phyloP scores from a whole-genome alignment of 1,140 invertebrate genomes.

The Sinella curviseta region DNA sequence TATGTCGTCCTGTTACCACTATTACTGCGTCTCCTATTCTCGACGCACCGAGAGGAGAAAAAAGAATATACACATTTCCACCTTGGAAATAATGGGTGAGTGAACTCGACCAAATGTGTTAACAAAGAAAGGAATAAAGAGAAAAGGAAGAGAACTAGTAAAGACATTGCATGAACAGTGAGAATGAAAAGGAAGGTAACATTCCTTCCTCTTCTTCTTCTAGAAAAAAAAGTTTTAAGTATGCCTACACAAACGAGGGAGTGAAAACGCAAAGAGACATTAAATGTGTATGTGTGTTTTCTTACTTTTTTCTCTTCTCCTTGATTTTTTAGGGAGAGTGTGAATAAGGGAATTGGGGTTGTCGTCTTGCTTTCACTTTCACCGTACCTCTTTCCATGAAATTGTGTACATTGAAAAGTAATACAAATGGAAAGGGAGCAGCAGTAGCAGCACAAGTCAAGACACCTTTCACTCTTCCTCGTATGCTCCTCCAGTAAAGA shows the following conservation, averaged over 20 bases:
- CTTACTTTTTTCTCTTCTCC: no score
- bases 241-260: no score
- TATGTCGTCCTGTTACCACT: background rate
- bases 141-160: background rate
- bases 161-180: background rate
- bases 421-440: background rate
- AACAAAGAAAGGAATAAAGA: background rate
- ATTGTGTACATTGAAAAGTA: constrained; percentile 11
- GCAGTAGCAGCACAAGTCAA: constrained; percentile 6
- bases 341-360: background rate
- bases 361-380: no score
- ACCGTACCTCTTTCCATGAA: no score
- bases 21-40: background rate
- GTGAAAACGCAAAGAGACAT: no score
- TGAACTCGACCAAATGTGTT: constrained; percentile 11
- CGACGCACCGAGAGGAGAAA: background rate
- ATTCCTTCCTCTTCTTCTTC: background rate
- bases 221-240: constrained; percentile 4
- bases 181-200: constrained; percentile 2
- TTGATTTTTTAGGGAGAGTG: no score
- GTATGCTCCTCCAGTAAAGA: no score
- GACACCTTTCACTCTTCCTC: constrained; percentile 22
- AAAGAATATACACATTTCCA: background rate
- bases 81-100: background rate
- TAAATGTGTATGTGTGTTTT: no score